A percentile compares a stretch with the other conserved stretches of the same genome.
Conservation (phyloP, 2,113 vertebrate species). For the Chrysemys picta region DNA sequence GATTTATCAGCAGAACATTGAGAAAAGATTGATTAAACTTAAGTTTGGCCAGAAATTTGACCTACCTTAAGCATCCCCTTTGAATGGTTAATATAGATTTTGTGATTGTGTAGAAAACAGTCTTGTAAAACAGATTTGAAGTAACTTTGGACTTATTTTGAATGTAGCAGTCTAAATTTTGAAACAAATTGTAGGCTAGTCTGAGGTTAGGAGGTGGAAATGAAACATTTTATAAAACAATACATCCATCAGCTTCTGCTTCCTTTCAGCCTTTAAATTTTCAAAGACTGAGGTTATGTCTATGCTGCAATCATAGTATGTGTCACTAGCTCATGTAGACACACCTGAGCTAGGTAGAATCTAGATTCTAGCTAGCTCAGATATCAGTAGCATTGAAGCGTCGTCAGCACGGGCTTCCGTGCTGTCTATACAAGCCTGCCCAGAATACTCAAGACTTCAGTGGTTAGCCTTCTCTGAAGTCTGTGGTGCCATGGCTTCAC, state of each 20-base stretch:
- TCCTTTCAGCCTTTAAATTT: not conserved
- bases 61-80: not conserved
- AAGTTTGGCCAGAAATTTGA: slow-evolving; percentile 39
- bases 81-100: not conserved
- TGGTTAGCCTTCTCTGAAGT: too few relatives aligned
- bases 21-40: not conserved
- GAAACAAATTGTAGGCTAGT: not conserved
- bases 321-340: not conserved
- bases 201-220: accelerated
- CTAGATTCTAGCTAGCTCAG: too few relatives aligned
- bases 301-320: not conserved
- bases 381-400: too few relatives aligned
- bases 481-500: too few relatives aligned
- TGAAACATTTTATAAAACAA: accelerated
- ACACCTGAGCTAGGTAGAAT: too few relatives aligned
- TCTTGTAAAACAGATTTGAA: not conserved
- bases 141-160: slow-evolving; percentile 22
- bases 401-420: too few relatives aligned
- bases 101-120: not conserved
- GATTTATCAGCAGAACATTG: slow-evolving; percentile 38
- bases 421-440: too few relatives aligned
- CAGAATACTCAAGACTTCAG: too few relatives aligned
- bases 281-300: not conserved
- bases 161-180: not conserved
- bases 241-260: accelerated